Evolutionary conservation across 2,888 invertebrate genomes (phyloP).

Genomic region (Pycnomerus fuliginosus): DNA sequence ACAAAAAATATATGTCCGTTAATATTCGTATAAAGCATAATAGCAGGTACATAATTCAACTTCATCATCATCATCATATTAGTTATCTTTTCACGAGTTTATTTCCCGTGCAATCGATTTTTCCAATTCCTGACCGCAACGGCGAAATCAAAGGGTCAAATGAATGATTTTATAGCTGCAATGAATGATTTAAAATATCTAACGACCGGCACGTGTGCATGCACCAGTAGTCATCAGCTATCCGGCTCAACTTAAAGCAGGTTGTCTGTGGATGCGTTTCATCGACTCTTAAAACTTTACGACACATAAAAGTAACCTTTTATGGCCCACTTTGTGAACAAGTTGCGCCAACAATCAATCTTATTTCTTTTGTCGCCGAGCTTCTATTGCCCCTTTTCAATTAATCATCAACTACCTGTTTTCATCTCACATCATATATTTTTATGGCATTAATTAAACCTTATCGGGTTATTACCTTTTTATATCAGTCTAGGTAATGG

Average conservation of each 20-base stretch:
- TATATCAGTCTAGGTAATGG: no score
- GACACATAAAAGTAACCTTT: slow-evolving; percentile 55
- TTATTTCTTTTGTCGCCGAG: slow-evolving; percentile 21
- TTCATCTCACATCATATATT: background rate
- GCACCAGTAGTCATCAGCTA: slow-evolving; percentile 28
- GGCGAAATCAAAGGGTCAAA: no score
- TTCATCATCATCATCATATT: no score
- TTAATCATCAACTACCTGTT: background rate
- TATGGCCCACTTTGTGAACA: slow-evolving; percentile 49
- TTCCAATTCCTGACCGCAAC: no score
- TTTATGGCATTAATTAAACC: no score
- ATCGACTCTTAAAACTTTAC: slow-evolving; percentile 55
- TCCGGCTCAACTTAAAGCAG: slow-evolving; percentile 35
- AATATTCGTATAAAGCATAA: no score
- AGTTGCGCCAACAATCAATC: slow-evolving; percentile 47
- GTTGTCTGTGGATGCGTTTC: slow-evolving; percentile 50
- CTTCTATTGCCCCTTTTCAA: no score
- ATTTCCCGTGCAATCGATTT: no score
- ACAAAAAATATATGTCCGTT: no score
- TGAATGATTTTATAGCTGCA: slow-evolving; percentile 25
- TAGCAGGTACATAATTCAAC: no score
- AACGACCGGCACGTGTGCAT: slow-evolving; percentile 37
- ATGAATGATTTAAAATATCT: slow-evolving; percentile 35
- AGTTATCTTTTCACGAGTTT: no score
- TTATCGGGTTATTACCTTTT: no score